Conservation (phyloP, 2,113 vertebrate genomes). For the Pseudolaguvia tuberculata region DNA sequence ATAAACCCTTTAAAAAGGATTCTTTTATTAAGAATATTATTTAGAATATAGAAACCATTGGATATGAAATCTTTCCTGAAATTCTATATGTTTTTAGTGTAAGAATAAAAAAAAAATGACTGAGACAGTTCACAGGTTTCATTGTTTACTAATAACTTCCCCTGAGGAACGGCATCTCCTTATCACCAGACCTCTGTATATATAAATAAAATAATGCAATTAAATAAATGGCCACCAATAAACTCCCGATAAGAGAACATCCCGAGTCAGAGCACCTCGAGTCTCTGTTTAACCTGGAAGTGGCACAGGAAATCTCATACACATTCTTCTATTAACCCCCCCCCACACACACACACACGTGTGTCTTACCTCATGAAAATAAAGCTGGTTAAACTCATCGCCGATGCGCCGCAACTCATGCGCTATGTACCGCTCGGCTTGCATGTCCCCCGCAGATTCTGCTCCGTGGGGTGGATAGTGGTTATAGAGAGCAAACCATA, state of each 20-base stretch:
- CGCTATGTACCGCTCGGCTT: conserved; percentile 74
- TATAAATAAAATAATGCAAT: conserved; percentile 61
- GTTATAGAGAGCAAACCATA: conserved; percentile 35
- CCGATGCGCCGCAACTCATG: conserved; percentile 82
- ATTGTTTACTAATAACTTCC: no score
- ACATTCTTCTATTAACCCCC: conserved; percentile 13
- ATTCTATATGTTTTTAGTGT: no score
- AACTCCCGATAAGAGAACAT: neutral
- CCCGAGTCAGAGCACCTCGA: conserved; percentile 6
- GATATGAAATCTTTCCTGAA: no score
- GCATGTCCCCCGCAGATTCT: conserved; percentile 64
- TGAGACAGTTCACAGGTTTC: no score
- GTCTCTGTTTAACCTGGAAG: neutral
- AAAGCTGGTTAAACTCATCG: conserved; percentile 76
- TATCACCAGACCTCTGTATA: conserved; percentile 49
- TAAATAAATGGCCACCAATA: conserved; percentile 17
- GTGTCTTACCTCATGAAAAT: conserved; percentile 58
- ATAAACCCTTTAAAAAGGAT: no score
- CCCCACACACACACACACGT: neutral
- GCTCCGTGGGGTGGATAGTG: conserved; percentile 54
- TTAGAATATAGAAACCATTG: no score
- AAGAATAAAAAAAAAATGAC: no score
- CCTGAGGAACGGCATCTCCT: neutral
- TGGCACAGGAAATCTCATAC: neutral
- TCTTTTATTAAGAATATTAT: no score